These are phyloP conservation scores for Brachyrhaphis roseni DNA, from an alignment of 2,797 vertebrate genomes.

Conservation along the genomic window DNA sequence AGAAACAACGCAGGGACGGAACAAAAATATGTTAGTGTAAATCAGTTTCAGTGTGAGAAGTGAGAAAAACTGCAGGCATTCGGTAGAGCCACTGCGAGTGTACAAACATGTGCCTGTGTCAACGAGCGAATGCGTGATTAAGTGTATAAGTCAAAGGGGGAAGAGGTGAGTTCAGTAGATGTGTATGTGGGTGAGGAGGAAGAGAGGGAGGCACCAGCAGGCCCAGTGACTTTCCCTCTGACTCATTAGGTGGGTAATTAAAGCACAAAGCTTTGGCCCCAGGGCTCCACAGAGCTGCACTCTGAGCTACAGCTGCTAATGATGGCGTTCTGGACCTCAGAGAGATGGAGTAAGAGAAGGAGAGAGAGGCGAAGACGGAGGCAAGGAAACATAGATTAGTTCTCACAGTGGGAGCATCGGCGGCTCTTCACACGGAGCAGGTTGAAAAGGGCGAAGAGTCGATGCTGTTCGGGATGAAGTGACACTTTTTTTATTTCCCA, in stretches of 20 bases:
- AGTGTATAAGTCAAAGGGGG: conserved; percentile 43
- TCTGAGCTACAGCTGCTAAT: conserved; percentile 76
- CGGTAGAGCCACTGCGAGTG: conserved; percentile 24
- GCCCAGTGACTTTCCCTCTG: conserved; percentile 68
- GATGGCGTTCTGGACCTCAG: conserved; percentile 55
- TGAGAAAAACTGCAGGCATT: conserved; percentile 44
- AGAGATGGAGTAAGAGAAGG: conserved; percentile 13
- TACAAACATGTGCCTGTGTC: conserved; percentile 15
- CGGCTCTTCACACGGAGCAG: conserved; percentile 23
- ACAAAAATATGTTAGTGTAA: not conserved
- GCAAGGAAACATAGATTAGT: conserved; percentile 41
- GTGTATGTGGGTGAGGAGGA: conserved; percentile 18
- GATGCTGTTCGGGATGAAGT: conserved; percentile 33
- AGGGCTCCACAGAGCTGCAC: conserved; percentile 63
- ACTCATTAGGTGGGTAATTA: conserved; percentile 85
- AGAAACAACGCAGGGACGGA: conserved; percentile 4
- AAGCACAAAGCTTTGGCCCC: conserved; percentile 71
- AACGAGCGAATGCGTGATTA: conserved; percentile 48
- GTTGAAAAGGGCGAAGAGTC: conserved; percentile 50
- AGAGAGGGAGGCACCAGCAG: conserved; percentile 44
- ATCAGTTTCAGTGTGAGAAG: conserved; percentile 13
- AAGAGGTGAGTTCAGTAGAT: conserved; percentile 32
- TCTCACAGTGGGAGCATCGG: conserved; percentile 24
- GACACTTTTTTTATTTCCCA: conserved; percentile 14
- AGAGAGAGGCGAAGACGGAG: conserved; percentile 8